These are phyloP conservation scores for Mayetiola destructor DNA, from an alignment of 2,888 invertebrate species.

Conservation along the genomic window DNA sequence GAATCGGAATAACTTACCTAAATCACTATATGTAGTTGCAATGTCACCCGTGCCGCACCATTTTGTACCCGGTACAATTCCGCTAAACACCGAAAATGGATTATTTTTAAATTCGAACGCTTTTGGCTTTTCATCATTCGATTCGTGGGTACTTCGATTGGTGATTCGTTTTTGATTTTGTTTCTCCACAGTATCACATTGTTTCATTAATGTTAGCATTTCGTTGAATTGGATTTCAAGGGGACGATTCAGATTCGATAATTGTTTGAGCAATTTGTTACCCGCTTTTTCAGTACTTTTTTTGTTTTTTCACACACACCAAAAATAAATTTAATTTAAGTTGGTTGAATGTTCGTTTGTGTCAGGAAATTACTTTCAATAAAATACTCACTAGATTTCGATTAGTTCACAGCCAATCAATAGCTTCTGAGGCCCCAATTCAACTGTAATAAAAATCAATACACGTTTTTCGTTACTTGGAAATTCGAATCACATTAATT, in stretches of 20 bases:
- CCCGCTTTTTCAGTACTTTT: conserved; percentile 59
- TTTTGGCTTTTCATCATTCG: conserved; percentile 37
- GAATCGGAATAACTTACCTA: conserved; percentile 27
- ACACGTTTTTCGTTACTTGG: too few species aligned
- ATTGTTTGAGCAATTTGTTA: conserved; percentile 44
- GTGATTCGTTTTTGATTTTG: conserved; percentile 17
- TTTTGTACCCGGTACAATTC: conserved; percentile 61
- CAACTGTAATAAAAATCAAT: conserved; percentile 40
- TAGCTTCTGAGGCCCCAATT: conserved; percentile 54
- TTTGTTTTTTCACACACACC: neutral
- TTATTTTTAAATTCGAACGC: conserved; percentile 27
- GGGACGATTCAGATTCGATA: conserved; percentile 47
- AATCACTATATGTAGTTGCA: conserved; percentile 67
- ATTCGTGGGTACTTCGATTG: conserved; percentile 28
- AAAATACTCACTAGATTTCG: conserved; percentile 66
- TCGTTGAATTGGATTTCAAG: conserved; percentile 52
- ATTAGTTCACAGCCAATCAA: conserved; percentile 66
- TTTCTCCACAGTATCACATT: conserved; percentile 54
- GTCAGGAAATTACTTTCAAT: neutral
- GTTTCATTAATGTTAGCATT: conserved; percentile 66
- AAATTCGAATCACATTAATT: too few species aligned
- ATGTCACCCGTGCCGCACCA: conserved; percentile 76
- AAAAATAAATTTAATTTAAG: too few species aligned
- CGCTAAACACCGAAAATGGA: conserved; percentile 56
- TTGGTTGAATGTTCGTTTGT: neutral